These are phyloP conservation scores for Nannoperca australis DNA, from an alignment of 2,797 vertebrate species.

Conservation along the genomic window DNA sequence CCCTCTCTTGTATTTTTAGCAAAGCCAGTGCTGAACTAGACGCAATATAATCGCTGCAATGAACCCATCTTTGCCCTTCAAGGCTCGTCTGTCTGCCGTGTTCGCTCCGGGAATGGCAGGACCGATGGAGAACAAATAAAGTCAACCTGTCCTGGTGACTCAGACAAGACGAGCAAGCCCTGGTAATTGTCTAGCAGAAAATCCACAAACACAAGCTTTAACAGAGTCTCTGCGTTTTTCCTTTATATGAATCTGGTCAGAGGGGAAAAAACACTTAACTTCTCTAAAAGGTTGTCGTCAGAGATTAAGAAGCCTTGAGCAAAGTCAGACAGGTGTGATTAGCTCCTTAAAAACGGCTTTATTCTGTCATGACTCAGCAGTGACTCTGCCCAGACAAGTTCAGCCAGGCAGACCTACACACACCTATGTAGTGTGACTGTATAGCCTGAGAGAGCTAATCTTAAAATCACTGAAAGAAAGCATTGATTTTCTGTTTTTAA, in stretches of 20 bases:
- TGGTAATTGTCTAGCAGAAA: background rate
- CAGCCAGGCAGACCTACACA: background rate
- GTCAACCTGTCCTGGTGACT: background rate
- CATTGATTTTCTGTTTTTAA: background rate
- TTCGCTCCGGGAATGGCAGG: background rate
- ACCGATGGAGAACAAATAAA: background rate
- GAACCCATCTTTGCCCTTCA: background rate
- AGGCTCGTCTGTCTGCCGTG: background rate
- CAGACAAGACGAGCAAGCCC: background rate
- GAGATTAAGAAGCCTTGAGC: slow-evolving; percentile 5
- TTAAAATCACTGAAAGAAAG: background rate
- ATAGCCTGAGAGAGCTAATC: background rate
- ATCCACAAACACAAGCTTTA: background rate
- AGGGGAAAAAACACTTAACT: background rate
- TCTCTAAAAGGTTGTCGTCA: background rate
- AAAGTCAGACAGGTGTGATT: slow-evolving; percentile 34
- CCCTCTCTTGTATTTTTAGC: slow-evolving; percentile 26
- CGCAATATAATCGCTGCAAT: background rate
- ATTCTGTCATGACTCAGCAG: slow-evolving; percentile 55
- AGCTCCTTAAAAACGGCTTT: slow-evolving; percentile 7
- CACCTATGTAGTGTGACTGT: background rate
- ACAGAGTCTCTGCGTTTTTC: background rate
- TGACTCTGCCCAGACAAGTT: slow-evolving; percentile 53
- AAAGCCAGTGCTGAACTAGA: background rate
- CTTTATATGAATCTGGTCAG: background rate